Conservation (phyloP, 2,797 vertebrate species). For the Carapus acus region DNA sequence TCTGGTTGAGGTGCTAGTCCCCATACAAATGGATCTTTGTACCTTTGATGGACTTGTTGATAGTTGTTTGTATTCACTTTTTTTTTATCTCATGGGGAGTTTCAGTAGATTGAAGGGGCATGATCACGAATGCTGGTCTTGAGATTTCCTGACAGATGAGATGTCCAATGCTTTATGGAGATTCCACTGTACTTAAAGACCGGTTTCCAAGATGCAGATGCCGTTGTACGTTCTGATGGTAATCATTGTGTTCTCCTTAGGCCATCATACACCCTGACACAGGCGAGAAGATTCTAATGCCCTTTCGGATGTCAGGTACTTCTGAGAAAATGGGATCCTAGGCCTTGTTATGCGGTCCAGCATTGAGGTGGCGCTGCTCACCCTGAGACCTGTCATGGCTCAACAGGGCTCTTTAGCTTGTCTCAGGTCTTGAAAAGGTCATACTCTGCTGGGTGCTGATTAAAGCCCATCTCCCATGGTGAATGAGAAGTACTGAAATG, state of each 20-base stretch:
- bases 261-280: constrained; percentile 93
- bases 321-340: constrained; percentile 14
- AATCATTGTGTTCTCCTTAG: constrained; percentile 59
- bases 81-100: no score
- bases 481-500: constrained; percentile 46
- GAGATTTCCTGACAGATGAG: no score
- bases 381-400: constrained; percentile 54
- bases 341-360: constrained; percentile 63
- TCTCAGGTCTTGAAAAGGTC: constrained; percentile 70
- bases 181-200: background rate
- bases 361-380: constrained; percentile 32
- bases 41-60: no score
- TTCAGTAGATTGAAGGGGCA: no score
- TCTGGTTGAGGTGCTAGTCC: no score
- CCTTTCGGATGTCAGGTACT: constrained; percentile 95
- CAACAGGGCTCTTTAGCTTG: constrained; percentile 58
- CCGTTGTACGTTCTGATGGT: constrained; percentile 32
- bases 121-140: no score
- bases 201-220: background rate
- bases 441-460: constrained; percentile 75
- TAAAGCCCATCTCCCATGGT: constrained; percentile 60
- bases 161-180: background rate
- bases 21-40: no score
- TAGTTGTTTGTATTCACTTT: no score
- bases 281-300: constrained; percentile 93